Conservation (phyloP, 1,140 invertebrate genomes). For the Cataglyphis hispanica region DNA sequence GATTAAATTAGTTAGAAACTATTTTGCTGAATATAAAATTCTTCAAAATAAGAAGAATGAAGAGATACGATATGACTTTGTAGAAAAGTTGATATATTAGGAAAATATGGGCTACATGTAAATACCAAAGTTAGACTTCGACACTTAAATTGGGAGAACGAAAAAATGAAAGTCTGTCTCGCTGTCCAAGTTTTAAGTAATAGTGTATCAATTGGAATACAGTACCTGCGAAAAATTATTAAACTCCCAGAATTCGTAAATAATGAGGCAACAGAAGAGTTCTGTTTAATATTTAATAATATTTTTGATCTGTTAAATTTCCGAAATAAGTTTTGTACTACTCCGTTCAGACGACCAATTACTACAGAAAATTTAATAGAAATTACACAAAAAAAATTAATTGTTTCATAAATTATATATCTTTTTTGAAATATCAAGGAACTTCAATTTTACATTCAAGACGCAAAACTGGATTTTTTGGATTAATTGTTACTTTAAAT, state of each 20-base stretch:
- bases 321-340: conserved; percentile 30
- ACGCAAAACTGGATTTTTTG: conserved; percentile 34
- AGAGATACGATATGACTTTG: conserved; percentile 7
- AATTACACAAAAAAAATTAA: conserved; percentile 9
- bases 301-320: conserved; percentile 15
- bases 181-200: conserved; percentile 6
- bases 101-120: not conserved
- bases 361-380: not conserved
- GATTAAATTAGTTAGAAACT: not conserved
- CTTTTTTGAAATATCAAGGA: conserved; percentile 22
- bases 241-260: conserved; percentile 9
- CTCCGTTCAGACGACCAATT: not conserved
- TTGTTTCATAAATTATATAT: conserved; percentile 21
- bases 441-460: conserved; percentile 10
- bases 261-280: conserved; percentile 2
- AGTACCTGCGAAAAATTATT: not conserved
- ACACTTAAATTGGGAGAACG: conserved; percentile 21
- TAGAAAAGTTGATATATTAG: conserved; percentile 12
- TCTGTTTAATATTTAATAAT: conserved; percentile 20
- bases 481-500: conserved; percentile 21
- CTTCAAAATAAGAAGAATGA: conserved; percentile 14
- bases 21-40: not conserved
- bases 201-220: conserved; percentile 18
- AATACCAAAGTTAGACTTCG: conserved; percentile 14
- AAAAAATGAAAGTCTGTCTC: conserved; percentile 23